Conservation (phyloP, 2,888 invertebrate species). For the Drosophila siamana region DNA sequence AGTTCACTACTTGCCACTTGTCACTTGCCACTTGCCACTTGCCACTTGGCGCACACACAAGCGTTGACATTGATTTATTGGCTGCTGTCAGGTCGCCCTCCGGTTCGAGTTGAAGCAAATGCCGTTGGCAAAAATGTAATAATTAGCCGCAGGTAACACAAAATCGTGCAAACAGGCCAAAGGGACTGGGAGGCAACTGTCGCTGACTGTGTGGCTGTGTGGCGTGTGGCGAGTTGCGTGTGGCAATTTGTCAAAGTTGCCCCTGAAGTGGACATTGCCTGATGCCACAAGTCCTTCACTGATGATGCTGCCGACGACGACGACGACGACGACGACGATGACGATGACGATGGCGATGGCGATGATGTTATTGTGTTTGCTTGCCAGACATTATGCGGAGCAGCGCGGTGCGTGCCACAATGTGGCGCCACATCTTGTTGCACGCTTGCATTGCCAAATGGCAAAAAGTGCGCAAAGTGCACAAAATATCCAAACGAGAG, state of each 20-base stretch:
- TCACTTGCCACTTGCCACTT: neutral
- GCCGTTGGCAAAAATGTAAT: slow-evolving; percentile 53
- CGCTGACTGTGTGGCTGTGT: slow-evolving; percentile 9
- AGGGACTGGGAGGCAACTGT: slow-evolving; percentile 12
- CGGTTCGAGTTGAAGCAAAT: neutral
- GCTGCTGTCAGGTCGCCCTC: slow-evolving; percentile 50
- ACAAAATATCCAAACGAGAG: slow-evolving; percentile 40
- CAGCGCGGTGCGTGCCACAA: neutral
- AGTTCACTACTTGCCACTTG: slow-evolving; percentile 3
- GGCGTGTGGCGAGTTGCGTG: slow-evolving; percentile 7
- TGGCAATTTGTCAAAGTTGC: slow-evolving; percentile 69
- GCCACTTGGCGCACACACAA: neutral
- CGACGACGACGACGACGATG: neutral
- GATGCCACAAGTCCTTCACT: slow-evolving; percentile 10
- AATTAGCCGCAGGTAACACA: slow-evolving; percentile 63
- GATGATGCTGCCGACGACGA: slow-evolving; percentile 3
- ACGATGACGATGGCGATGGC: slow-evolving; percentile 4
- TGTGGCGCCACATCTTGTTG: slow-evolving; percentile 9
- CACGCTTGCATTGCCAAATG: slow-evolving; percentile 7
- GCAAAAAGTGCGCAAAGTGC: slow-evolving; percentile 38
- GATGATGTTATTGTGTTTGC: slow-evolving; percentile 30
- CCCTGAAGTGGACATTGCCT: slow-evolving; percentile 17
- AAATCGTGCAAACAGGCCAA: slow-evolving; percentile 3
- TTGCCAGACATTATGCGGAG: neutral
- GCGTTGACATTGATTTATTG: slow-evolving; percentile 70